Conservation (phyloP, 2,113 vertebrate species). For the Serinus canaria region DNA sequence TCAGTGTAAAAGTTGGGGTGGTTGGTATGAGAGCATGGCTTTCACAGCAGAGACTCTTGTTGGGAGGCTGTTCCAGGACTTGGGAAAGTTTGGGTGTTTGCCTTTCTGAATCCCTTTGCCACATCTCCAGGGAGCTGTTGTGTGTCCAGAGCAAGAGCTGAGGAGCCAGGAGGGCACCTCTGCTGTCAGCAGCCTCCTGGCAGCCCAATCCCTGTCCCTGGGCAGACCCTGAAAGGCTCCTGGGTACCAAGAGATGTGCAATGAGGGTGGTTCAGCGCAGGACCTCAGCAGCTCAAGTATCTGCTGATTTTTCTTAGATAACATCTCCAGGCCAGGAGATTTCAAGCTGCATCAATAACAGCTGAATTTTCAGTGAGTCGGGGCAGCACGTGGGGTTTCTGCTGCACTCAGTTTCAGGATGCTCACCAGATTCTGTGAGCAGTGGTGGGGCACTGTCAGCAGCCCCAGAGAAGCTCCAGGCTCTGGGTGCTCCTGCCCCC, state of each 20-base stretch:
- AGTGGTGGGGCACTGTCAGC: background rate
- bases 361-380: background rate
- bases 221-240: background rate
- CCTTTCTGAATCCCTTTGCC: background rate
- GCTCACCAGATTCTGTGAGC: background rate
- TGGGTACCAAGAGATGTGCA: background rate
- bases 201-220: background rate
- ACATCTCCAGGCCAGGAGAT: background rate
- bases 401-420: accelerated
- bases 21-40: background rate
- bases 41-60: background rate
- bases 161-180: background rate
- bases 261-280: background rate
- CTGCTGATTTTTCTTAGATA: background rate
- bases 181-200: background rate
- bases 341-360: background rate
- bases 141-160: background rate
- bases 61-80: background rate
- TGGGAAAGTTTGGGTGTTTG: background rate
- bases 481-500: background rate
- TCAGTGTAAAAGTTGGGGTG: no score
- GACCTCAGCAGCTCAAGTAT: background rate
- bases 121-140: background rate
- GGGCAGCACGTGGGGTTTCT: background rate
- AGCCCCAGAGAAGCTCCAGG: background rate